Conservation (phyloP, 92 coral and sea anemone genomes). For the Pocillopora meandrina region DNA sequence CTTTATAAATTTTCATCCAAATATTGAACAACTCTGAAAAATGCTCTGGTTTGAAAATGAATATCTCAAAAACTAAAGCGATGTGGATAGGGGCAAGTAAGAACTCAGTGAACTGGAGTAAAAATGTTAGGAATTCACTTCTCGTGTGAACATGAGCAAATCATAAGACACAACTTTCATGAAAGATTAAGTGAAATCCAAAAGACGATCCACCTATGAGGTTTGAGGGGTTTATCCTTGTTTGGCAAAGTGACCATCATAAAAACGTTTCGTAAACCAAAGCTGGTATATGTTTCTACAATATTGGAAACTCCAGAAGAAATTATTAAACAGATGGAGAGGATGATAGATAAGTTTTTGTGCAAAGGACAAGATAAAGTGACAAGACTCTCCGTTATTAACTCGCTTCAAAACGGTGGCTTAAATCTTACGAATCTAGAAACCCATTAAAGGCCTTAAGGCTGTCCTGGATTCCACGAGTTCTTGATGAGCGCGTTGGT, state of each 20-base stretch:
- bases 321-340: neutral
- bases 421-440: constrained; percentile 26
- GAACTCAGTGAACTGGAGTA: too few species aligned
- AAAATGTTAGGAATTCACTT: too few species aligned
- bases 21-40: too few species aligned
- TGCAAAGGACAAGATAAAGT: constrained; percentile 31
- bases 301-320: constrained; percentile 8
- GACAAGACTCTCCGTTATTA: neutral
- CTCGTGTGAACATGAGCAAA: too few species aligned
- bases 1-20: too few species aligned
- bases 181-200: too few species aligned
- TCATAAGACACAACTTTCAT: too few species aligned
- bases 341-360: constrained; percentile 14
- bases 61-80: too few species aligned
- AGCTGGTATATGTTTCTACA: constrained; percentile 26
- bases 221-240: too few species aligned
- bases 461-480: neutral
- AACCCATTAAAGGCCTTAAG: neutral
- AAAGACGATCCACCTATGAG: too few species aligned
- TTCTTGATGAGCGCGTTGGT: neutral
- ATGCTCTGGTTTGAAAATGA: too few species aligned
- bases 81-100: too few species aligned
- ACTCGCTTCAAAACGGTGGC: constrained; percentile 7
- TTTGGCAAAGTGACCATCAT: constrained; percentile 31
- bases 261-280: constrained; percentile 27